phyloP scores from a whole-genome alignment of 2,888 invertebrate species.

The Cactoblastis cactorum region DNA sequence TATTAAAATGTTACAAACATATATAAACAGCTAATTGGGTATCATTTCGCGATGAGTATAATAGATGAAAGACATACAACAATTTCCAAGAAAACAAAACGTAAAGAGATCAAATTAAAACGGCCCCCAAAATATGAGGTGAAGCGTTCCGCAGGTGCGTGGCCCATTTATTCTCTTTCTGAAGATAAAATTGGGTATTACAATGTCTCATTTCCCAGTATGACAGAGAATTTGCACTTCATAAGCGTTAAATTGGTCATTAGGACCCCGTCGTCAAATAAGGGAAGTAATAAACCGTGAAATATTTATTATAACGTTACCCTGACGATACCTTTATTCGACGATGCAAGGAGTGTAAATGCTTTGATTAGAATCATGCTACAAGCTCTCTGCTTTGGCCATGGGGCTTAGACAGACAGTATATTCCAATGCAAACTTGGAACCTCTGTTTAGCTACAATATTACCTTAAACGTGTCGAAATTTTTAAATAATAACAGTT shows the following conservation, averaged over 20 bases:
- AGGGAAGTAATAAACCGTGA: slow-evolving; percentile 60
- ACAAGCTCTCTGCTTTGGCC: too few species aligned
- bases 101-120: slow-evolving; percentile 28
- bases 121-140: too few species aligned
- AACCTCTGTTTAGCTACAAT: too few species aligned
- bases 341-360: slow-evolving; percentile 1
- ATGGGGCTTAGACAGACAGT: too few species aligned
- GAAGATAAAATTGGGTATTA: slow-evolving; percentile 70
- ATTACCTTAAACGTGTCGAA: too few species aligned
- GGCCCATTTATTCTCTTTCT: slow-evolving; percentile 67
- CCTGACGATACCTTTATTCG: slow-evolving; percentile 20
- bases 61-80: too few species aligned
- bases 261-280: slow-evolving; percentile 58
- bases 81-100: too few species aligned
- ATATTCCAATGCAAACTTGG: too few species aligned
- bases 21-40: too few species aligned
- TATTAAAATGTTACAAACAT: too few species aligned
- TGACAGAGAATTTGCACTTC: slow-evolving; percentile 76
- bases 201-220: slow-evolving; percentile 66
- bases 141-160: slow-evolving; percentile 54
- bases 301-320: slow-evolving; percentile 58
- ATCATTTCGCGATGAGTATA: too few species aligned
- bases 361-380: not conserved
- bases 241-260: slow-evolving; percentile 75
- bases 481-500: too few species aligned